A percentile compares a stretch with the other conserved stretches of the same genome.
phyloP scores from a whole-genome alignment of 2,797 vertebrate genomes.

The Sebastes trivittatus region DNA sequence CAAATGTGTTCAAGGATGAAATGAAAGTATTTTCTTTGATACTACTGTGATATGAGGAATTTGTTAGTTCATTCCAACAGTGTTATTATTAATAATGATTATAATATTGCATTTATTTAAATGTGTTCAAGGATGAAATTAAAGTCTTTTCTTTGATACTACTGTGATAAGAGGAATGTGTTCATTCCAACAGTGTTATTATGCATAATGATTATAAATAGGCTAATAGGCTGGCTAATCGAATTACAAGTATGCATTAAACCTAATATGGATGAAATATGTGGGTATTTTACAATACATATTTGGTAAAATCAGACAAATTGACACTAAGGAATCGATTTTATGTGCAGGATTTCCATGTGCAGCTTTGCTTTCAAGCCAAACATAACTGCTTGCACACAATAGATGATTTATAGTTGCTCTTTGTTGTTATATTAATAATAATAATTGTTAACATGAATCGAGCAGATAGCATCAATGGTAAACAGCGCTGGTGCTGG shows the following conservation, averaged over 20 bases:
- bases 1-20: not conserved
- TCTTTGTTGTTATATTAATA: constrained; percentile 21
- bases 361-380: not conserved
- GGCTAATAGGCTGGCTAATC: not conserved
- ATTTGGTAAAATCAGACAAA: not conserved
- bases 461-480: constrained; percentile 42
- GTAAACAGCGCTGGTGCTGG: constrained; percentile 68
- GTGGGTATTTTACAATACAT: not conserved
- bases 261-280: not conserved
- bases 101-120: too few relatives aligned
- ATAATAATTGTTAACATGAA: not conserved
- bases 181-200: not conserved
- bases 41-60: not conserved
- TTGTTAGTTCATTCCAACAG: not conserved
- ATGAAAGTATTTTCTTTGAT: not conserved
- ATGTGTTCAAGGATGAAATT: not conserved
- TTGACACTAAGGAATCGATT: not conserved
- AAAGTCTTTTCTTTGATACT: not conserved
- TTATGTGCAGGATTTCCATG: not conserved
- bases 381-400: not conserved
- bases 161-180: not conserved
- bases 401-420: not conserved
- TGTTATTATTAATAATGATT: not conserved
- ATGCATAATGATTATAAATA: not conserved
- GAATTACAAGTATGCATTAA: not conserved